Base-by-base conservation (phyloP, 2,888 invertebrate species). In the Lasioglossum villosulum region DNA sequence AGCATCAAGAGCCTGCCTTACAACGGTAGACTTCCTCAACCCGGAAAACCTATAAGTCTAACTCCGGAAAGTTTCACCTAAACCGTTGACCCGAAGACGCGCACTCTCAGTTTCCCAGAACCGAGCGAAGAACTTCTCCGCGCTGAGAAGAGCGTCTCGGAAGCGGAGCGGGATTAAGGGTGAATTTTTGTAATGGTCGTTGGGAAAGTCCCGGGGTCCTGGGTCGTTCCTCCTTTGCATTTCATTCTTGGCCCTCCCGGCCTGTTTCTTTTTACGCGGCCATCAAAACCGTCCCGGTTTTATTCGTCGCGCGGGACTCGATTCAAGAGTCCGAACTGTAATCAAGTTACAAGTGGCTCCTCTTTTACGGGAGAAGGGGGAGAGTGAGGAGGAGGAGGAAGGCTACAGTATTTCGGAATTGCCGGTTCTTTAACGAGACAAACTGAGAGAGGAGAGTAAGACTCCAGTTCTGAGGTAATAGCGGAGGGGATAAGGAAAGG, bases 241-340 rank as follows among this genome's bases (percentile, higher is more conserved):
- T 75, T 75, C 80, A 19, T 59, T 75, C 37, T 37, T 45, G 37
- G 34, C 42, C 34, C 73, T 23, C 68, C 45, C 27, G 45, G 19
- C 68, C 68, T 52, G 76, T 75, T 77, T 66, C 71, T 74, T 82
- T 82, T 85, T 86, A 82, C 79, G 82, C 75, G 30, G 14, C 27
- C 82, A 66, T 86, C 73, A 77, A 77, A 76, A 45, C 70, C 27
- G 14, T 82, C 71, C 39, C 42, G 23, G 48, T 48, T 75, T 80
- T 81, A 77, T 85, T 78, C 73, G 42, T 48, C 59, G 76, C 68
- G 56, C 72, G 78, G 63, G 78, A 63, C 72, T 63, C 34, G 39
- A 83, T 75, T 84, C 78, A 42, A 45, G 42, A 59, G 74, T 63
- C n/a, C 37, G 34, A 42, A 59, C 39, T 48, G 76, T 85, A 84